Percentiles rank a stretch among this genome's conserved stretches.
These are phyloP conservation scores for Andrena bicolor DNA, from an alignment of 2,888 invertebrate species.

Conservation along the genomic window DNA sequence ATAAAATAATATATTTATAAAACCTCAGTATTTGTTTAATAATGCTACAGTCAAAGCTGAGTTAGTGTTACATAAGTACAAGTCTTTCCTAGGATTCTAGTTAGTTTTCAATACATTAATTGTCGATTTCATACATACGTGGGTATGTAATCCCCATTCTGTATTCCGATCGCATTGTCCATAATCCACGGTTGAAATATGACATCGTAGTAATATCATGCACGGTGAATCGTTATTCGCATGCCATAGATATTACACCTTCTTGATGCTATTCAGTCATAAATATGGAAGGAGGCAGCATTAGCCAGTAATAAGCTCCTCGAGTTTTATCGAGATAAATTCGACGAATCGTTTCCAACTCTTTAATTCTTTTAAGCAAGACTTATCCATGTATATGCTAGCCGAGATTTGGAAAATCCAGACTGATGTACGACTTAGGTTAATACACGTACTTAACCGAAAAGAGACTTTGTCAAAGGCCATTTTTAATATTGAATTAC, in stretches of 20 bases:
- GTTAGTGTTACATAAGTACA: background rate
- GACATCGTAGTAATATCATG: slow-evolving; percentile 54
- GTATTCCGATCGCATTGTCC: slow-evolving; percentile 42
- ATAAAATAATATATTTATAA: too few species aligned
- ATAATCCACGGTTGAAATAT: slow-evolving; percentile 44
- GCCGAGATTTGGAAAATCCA: slow-evolving; percentile 21
- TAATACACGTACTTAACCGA: background rate
- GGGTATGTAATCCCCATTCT: slow-evolving; percentile 1
- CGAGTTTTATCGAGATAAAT: slow-evolving; percentile 24
- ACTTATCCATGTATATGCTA: background rate
- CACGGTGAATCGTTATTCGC: slow-evolving; percentile 49
- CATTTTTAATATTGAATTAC: slow-evolving; percentile 32
- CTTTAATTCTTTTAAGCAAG: slow-evolving; percentile 14
- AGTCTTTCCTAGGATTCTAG: background rate
- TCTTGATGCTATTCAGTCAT: slow-evolving; percentile 4
- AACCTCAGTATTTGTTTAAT: too few species aligned
- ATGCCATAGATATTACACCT: slow-evolving; percentile 36
- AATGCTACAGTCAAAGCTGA: background rate
- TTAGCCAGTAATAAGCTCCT: slow-evolving; percentile 30
- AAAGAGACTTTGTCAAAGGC: slow-evolving; percentile 5
- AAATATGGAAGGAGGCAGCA: slow-evolving; percentile 17
- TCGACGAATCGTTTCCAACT: slow-evolving; percentile 17
- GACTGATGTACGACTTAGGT: slow-evolving; percentile 10
- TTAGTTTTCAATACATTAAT: background rate
- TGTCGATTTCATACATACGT: background rate